Evolutionary conservation across 2,888 invertebrate genomes (phyloP).

Genomic region (Stenchaetothrips biformis): DNA sequence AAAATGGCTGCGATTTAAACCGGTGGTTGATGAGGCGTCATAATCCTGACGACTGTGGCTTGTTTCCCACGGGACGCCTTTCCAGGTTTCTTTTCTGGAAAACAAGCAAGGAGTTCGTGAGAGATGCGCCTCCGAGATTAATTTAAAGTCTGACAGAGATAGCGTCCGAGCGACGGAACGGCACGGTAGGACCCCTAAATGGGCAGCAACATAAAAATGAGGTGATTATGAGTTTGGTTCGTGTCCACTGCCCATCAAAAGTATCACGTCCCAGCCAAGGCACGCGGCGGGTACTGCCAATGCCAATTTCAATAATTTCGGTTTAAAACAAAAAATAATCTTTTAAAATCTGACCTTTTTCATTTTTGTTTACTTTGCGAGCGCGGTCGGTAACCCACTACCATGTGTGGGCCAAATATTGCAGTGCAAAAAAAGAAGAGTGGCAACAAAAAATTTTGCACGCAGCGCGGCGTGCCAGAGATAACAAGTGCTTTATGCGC

Average conservation of each 20-base stretch:
- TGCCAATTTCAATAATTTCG: not conserved
- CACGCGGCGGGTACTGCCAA: not conserved
- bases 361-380: too few relatives aligned
- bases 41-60: too few relatives aligned
- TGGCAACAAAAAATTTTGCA: too few relatives aligned
- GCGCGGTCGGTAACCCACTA: too few relatives aligned
- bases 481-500: constrained; percentile 14
- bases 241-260: not conserved
- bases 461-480: not conserved
- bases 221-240: constrained; percentile 10
- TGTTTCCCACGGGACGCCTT: too few relatives aligned
- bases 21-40: too few relatives aligned
- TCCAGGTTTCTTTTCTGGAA: too few relatives aligned
- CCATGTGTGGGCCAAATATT: too few relatives aligned
- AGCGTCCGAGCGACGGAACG: not conserved
- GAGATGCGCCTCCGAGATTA: not conserved
- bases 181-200: not conserved
- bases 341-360: not conserved
- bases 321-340: not conserved
- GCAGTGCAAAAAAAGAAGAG: too few relatives aligned
- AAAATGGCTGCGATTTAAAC: too few relatives aligned
- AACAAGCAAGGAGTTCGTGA: too few relatives aligned
- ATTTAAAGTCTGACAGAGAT: not conserved
- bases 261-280: not conserved
- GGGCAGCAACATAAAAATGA: constrained; percentile 8